Conservation (phyloP, 1,140 invertebrate species). For the Eulimnadia texana region DNA sequence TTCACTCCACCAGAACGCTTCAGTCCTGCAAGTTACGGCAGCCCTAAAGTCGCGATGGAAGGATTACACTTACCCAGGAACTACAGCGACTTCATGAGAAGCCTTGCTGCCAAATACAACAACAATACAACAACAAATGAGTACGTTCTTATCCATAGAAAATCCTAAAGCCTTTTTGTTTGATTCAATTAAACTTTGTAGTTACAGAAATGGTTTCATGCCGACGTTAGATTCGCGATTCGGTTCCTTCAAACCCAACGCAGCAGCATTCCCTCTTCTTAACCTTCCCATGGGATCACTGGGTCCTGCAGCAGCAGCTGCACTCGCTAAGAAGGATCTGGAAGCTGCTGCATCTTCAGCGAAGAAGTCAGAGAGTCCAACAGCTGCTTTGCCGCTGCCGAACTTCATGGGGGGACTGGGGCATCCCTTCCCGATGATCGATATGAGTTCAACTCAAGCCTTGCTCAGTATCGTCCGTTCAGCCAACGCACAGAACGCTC, state of each 20-base stretch:
- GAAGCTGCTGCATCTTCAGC: neutral
- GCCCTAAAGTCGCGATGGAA: neutral
- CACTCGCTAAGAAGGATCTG: neutral
- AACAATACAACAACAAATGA: constrained; percentile 59
- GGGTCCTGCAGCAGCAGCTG: neutral
- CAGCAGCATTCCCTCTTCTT: neutral
- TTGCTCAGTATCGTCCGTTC: constrained; percentile 64
- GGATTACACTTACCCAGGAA: constrained; percentile 46
- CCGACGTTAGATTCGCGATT: neutral
- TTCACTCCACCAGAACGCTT: constrained; percentile 11
- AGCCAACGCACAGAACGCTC: constrained; percentile 45
- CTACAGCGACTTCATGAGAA: constrained; percentile 84
- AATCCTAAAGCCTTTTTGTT: too few species aligned
- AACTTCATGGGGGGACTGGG: neutral
- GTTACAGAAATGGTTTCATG: neutral
- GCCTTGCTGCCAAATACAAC: constrained; percentile 80
- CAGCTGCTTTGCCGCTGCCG: neutral
- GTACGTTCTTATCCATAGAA: too few species aligned
- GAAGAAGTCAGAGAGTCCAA: neutral
- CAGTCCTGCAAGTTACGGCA: neutral
- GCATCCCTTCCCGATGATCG: constrained; percentile 38
- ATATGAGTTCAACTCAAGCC: constrained; percentile 65
- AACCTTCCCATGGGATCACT: neutral
- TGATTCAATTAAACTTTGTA: neutral
- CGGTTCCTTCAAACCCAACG: neutral